Evolutionary conservation across 2,888 invertebrate species (phyloP).

Genomic region (Brachylomia viminalis): DNA sequence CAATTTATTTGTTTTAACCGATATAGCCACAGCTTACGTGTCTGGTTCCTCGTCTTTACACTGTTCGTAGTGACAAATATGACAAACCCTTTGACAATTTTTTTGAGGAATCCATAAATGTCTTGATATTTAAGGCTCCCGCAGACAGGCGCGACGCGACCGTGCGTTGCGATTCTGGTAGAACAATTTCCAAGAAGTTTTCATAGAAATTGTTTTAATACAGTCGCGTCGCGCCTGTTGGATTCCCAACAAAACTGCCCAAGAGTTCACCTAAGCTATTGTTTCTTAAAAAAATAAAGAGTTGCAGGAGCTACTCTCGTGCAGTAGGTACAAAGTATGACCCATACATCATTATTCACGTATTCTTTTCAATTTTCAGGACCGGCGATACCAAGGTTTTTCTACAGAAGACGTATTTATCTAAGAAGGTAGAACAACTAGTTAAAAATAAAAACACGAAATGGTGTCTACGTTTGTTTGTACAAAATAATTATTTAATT

Average conservation of each 20-base stretch:
- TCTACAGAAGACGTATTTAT: slow-evolving; percentile 73
- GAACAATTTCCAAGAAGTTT: too few species aligned
- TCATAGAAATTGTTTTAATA: too few species aligned
- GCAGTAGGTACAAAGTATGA: not conserved
- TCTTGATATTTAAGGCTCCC: not conserved
- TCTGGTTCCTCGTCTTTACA: too few species aligned
- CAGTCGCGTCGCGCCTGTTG: not conserved
- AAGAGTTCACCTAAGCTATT: not conserved
- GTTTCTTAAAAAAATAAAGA: not conserved
- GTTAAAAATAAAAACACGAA: slow-evolving; percentile 52
- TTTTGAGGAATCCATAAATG: not conserved
- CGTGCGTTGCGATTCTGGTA: too few species aligned
- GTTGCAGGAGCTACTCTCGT: not conserved
- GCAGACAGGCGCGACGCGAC: too few species aligned
- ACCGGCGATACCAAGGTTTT: slow-evolving; percentile 73
- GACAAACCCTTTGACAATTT: not conserved
- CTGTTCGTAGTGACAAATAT: too few species aligned
- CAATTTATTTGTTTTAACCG: too few species aligned
- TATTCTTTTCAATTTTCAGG: slow-evolving; percentile 68
- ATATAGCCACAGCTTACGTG: too few species aligned
- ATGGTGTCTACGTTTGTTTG: slow-evolving; percentile 59
- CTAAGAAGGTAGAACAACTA: slow-evolving; percentile 67
- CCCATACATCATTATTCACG: not conserved
- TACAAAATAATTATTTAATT: slow-evolving; percentile 71
- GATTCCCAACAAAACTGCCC: not conserved